phyloP scores from a whole-genome alignment of 2,888 invertebrate genomes.

The Agrotis segetum region DNA sequence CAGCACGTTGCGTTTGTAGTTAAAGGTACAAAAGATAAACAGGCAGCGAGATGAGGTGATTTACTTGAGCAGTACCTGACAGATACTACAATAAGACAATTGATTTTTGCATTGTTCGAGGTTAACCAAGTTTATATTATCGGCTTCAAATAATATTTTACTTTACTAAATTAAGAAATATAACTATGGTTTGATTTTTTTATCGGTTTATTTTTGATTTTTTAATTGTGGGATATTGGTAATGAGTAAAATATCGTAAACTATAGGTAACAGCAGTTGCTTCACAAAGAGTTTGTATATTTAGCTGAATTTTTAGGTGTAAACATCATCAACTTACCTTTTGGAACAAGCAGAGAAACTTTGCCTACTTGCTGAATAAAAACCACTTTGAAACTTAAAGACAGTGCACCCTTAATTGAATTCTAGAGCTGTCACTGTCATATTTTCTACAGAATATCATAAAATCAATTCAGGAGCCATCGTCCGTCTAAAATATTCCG shows the following conservation, averaged over 20 bases:
- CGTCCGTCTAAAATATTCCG: constrained; percentile 23
- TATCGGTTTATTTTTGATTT: too few relatives aligned
- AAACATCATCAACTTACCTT: neutral
- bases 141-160: too few relatives aligned
- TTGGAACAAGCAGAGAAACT: too few relatives aligned
- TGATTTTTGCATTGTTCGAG: neutral
- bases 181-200: too few relatives aligned
- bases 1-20: constrained; percentile 44
- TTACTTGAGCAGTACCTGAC: neutral
- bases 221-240: neutral
- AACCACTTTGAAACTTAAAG: too few relatives aligned
- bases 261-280: neutral
- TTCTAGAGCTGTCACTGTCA: neutral
- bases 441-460: neutral
- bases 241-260: neutral
- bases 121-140: neutral
- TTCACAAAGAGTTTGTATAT: neutral
- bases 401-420: too few relatives aligned
- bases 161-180: neutral
- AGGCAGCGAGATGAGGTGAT: constrained; percentile 31
- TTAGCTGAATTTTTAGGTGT: neutral
- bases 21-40: constrained; percentile 39
- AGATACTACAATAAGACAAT: neutral
- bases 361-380: too few relatives aligned
- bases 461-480: too few relatives aligned